These are phyloP conservation scores for Bos taurus DNA, from an alignment of 2,113 vertebrate genomes.

Conservation along the genomic window DNA sequence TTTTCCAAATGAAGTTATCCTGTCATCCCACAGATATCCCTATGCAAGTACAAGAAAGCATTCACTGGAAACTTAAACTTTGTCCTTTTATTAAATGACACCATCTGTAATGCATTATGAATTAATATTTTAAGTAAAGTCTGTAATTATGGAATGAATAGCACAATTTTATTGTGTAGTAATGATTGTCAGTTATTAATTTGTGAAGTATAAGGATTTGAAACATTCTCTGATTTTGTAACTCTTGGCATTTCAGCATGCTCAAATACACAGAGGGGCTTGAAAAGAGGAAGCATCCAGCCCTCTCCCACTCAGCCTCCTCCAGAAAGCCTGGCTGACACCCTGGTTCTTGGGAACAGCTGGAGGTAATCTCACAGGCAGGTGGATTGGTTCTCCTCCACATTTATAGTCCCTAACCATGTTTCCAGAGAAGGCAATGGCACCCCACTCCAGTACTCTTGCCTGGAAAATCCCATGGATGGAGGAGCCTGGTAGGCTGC, in stretches of 20 bases:
- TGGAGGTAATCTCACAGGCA: not conserved
- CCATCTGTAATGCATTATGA: not conserved
- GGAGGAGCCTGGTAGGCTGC: no score
- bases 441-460: no score
- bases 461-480: no score
- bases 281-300: not conserved
- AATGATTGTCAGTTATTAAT: not conserved
- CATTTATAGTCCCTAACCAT: not conserved
- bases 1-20: not conserved
- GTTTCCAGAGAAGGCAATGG: not conserved
- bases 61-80: not conserved
- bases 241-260: not conserved
- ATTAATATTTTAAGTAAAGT: constrained; percentile 20
- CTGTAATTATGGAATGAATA: not conserved
- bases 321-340: not conserved
- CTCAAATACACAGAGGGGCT: not conserved
- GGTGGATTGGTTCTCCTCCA: not conserved
- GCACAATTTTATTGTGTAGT: not conserved
- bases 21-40: not conserved
- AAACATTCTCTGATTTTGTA: not conserved
- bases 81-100: not conserved
- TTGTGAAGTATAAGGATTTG: not conserved
- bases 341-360: not conserved
- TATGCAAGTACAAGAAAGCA: not conserved
- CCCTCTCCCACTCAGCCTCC: not conserved